Evolutionary conservation across 2,113 vertebrate genomes (phyloP), one percentile per base, ranked within the genome.

Genomic region (Pseudorasbora parva): DNA sequence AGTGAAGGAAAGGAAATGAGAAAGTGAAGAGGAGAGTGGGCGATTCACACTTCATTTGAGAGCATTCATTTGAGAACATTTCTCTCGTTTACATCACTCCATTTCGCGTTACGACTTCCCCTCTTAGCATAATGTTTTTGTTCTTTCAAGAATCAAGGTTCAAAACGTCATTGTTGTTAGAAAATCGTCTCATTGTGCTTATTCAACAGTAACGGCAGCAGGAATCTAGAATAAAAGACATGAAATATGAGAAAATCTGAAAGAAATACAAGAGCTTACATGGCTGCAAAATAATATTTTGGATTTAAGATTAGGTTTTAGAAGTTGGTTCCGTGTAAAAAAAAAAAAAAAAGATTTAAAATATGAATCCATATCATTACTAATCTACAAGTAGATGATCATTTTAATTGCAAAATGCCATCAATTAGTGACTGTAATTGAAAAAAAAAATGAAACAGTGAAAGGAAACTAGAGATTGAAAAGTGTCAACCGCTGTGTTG

Each of bases 1-100:
- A 9, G 43, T 33, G 66, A 78, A 59, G 57, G 43, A 83, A 77
- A 43, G 49, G 41, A 64, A 75, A 64, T 19, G 33, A 64, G 72
- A 73, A 77, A 76, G 54, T 72, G 59, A 78, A 74, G 68, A 64
- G 45, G 60, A 51, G 74, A 80, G 87, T 82, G 82, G 86, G 75
- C 81, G 73, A 85, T 74, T 80, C 73, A 72, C 75, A 69, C 80
- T 87, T 85, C 74, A 68, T 43, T 66, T 60, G 33, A 43, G 15
- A 81, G 47, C 76, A 79, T 79, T 79, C 56, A 78, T 43, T 78
- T 60, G 59, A 80, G 78, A 66, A 80, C 33, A 43, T 60, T 62
- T 49, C 25, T 59, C 54, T 64, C 23, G 33, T 73, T 78, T 60
- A 66, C 69, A 56, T 74, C 51, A 76, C 23, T 47, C 78, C 43